Percentiles rank a stretch among this genome's conserved stretches.
Evolutionary conservation across 2,797 vertebrate species (phyloP).

Genomic region (Enteromius mattozi): DNA sequence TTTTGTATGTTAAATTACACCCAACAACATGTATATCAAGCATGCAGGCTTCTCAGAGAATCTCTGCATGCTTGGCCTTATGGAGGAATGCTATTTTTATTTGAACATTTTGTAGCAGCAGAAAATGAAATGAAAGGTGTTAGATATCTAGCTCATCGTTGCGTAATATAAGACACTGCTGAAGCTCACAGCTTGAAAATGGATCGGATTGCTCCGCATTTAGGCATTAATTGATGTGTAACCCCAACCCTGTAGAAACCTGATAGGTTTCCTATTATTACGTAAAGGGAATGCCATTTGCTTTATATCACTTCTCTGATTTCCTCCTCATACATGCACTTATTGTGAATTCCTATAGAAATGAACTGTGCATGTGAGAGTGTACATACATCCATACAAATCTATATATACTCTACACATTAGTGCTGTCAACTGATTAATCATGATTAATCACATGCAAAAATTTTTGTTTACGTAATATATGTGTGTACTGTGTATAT

Average conservation of each 20-base stretch:
- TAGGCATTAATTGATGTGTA: slow-evolving; percentile 67
- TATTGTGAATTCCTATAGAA: not conserved
- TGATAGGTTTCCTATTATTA: slow-evolving; percentile 60
- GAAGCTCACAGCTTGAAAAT: slow-evolving; percentile 62
- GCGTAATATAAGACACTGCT: slow-evolving; percentile 67
- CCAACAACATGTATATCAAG: not conserved
- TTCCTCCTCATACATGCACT: slow-evolving; percentile 5
- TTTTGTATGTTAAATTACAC: not conserved
- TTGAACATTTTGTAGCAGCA: slow-evolving; percentile 55
- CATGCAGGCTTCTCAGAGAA: not conserved
- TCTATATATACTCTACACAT: too few species aligned
- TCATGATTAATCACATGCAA: too few species aligned
- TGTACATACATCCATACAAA: too few species aligned
- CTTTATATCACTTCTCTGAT: slow-evolving; percentile 44
- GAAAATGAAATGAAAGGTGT: slow-evolving; percentile 64
- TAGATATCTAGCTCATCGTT: slow-evolving; percentile 58
- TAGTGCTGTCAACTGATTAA: too few species aligned
- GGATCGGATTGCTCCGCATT: slow-evolving; percentile 61
- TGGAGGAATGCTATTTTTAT: slow-evolving; percentile 36
- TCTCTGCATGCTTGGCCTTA: not conserved
- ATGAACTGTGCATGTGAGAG: not conserved
- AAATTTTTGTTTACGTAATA: too few species aligned
- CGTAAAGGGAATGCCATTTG: slow-evolving; percentile 59
- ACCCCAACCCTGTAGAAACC: slow-evolving; percentile 53
- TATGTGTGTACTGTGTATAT: too few species aligned